These are phyloP conservation scores for Heliocidaris tuberculata DNA, from an alignment of 35 echinoderm and acorn worm species.

Conservation along the genomic window DNA sequence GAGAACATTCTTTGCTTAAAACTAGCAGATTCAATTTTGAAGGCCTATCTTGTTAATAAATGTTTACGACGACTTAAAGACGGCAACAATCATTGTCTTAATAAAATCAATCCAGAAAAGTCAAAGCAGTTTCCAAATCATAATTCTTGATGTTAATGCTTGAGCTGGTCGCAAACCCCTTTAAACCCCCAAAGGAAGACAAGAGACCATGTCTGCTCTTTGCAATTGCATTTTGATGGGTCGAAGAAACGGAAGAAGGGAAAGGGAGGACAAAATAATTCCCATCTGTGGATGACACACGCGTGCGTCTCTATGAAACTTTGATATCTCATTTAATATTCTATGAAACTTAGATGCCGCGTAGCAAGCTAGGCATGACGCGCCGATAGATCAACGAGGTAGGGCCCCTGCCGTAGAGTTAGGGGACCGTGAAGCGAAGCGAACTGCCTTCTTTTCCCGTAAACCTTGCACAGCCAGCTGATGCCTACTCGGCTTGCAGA, in stretches of 20 bases:
- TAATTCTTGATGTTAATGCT: not conserved
- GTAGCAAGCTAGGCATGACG: constrained; percentile 27
- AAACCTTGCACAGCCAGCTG: constrained; percentile 14
- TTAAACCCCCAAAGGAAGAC: not conserved
- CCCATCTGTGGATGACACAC: constrained; percentile 49
- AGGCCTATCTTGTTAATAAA: not conserved
- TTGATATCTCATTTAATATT: constrained; percentile 99
- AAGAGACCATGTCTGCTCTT: constrained; percentile 27
- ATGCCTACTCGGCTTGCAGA: not conserved
- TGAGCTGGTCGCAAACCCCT: not conserved
- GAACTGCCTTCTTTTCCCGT: constrained; percentile 36
- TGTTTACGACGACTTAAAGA: not conserved
- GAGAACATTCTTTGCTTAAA: not conserved
- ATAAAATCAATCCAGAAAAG: not conserved
- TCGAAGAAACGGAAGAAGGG: constrained; percentile 16
- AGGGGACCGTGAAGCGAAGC: constrained; percentile 40
- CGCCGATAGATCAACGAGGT: not conserved
- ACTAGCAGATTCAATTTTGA: not conserved
- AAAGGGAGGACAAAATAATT: constrained; percentile 48
- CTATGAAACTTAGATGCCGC: constrained; percentile 85
- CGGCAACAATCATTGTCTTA: not conserved
- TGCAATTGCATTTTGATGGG: constrained; percentile 39
- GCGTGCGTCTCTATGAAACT: constrained; percentile 71
- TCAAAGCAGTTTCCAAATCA: no score
- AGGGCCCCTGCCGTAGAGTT: constrained; percentile 34